phyloP scores from a whole-genome alignment of 2,113 vertebrate genomes.

The Martes martes region DNA sequence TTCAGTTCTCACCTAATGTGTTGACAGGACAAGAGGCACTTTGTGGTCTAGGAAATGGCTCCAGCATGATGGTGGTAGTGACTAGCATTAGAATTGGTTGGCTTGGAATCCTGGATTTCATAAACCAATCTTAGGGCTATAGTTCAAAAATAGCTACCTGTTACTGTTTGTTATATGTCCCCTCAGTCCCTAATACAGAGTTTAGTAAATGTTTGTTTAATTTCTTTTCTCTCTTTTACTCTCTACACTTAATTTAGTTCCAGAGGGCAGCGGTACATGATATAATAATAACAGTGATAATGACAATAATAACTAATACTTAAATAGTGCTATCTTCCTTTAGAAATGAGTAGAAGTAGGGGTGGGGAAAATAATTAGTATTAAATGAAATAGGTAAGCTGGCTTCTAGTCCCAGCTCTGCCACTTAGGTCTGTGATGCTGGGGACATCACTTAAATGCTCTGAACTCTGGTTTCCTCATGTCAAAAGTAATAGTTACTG shows the following conservation, averaged over 20 bases:
- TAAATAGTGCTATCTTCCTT: slow-evolving; percentile 6
- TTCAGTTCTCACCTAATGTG: slow-evolving; percentile 76
- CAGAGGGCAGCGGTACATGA: neutral
- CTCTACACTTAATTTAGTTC: neutral
- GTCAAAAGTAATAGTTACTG: slow-evolving; percentile 1
- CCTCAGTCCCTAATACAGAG: neutral
- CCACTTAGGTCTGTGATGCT: neutral
- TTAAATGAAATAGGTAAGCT: neutral
- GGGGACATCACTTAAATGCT: neutral
- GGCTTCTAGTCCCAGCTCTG: neutral
- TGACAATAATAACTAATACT: neutral
- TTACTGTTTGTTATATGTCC: neutral
- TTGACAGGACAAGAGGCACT: slow-evolving; percentile 33
- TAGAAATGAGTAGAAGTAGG: neutral
- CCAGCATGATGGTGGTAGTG: neutral
- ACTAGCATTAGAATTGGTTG: neutral
- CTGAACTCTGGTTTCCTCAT: neutral
- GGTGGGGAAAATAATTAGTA: neutral
- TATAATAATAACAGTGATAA: neutral
- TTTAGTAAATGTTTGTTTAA: slow-evolving; percentile 3
- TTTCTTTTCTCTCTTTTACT: neutral
- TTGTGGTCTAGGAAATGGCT: neutral
- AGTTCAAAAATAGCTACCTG: neutral
- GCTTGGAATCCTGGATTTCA: slow-evolving; percentile 31
- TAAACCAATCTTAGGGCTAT: neutral